phyloP scores from a whole-genome alignment of 2,113 vertebrate species.

The Lophotis ruficrista region DNA sequence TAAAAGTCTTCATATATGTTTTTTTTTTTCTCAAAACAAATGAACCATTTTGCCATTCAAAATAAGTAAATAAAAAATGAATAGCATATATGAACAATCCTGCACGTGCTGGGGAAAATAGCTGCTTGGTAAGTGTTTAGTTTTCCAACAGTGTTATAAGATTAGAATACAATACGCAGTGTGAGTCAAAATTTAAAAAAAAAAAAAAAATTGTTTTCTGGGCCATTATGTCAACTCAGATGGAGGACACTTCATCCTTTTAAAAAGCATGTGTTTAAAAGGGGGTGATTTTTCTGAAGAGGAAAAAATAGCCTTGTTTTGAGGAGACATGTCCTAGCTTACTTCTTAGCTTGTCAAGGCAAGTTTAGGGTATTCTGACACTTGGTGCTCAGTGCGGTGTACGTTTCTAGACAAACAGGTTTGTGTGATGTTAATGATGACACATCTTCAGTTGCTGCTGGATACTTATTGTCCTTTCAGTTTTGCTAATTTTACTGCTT shows the following conservation, averaged over 20 bases:
- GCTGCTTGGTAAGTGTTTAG: background rate
- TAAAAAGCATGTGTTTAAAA: background rate
- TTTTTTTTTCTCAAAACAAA: background rate
- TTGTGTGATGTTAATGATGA: constrained; percentile 2
- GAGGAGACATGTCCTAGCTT: background rate
- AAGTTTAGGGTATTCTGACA: background rate
- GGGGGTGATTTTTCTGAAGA: background rate
- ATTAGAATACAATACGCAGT: background rate
- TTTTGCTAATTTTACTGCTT: background rate
- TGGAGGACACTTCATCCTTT: background rate
- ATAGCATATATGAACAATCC: background rate
- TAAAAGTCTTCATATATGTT: background rate
- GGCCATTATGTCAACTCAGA: background rate
- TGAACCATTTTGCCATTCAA: background rate
- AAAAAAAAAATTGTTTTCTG: background rate
- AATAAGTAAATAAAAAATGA: background rate
- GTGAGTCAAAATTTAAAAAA: background rate
- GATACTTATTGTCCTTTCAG: background rate
- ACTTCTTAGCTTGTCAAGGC: constrained; percentile 12
- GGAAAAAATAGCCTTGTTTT: background rate
- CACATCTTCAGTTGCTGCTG: background rate
- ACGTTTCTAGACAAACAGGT: constrained; percentile 24
- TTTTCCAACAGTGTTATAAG: background rate
- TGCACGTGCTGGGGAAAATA: rapidly evolving
- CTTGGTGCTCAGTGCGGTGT: background rate